These are phyloP conservation scores for Tragulus kanchil DNA, from an alignment of 2,113 vertebrate genomes.

Conservation along the genomic window DNA sequence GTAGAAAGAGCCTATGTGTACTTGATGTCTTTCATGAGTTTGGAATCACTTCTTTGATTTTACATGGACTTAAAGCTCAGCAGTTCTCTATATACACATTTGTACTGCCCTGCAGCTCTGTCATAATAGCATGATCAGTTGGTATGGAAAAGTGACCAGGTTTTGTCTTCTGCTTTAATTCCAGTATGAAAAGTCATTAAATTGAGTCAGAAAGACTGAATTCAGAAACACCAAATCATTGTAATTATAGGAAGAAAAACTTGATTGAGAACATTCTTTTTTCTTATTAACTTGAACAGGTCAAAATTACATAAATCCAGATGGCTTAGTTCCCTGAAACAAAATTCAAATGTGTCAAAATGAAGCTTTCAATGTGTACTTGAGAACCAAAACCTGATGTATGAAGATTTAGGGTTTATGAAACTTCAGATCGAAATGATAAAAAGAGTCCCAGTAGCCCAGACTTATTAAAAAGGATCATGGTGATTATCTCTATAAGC, in stretches of 20 bases:
- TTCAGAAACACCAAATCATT: not conserved
- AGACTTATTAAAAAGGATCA: not conserved
- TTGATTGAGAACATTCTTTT: constrained; percentile 1
- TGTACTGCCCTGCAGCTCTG: not conserved
- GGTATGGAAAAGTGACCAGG: not conserved
- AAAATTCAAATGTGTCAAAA: constrained; percentile 57
- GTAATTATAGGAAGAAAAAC: constrained; percentile 5
- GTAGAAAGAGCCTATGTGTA: not conserved
- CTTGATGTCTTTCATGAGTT: not conserved
- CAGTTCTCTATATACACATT: not conserved
- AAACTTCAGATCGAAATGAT: constrained; percentile 52
- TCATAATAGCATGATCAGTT: not conserved
- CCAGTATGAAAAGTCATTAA: not conserved
- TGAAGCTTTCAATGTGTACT: constrained; percentile 55
- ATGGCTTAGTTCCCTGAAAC: not conserved
- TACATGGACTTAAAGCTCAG: not conserved
- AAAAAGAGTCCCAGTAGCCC: not conserved
- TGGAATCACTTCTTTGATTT: not conserved
- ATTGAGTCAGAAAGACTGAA: constrained; percentile 25
- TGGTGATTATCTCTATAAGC: not conserved
- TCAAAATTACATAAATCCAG: constrained; percentile 60
- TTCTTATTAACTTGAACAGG: constrained; percentile 56
- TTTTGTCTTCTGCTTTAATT: not conserved
- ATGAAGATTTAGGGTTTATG: constrained; percentile 50
- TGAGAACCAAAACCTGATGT: not conserved